These are phyloP conservation scores for Calycopis cecrops DNA, from an alignment of 1,140 invertebrate species.

Conservation along the genomic window DNA sequence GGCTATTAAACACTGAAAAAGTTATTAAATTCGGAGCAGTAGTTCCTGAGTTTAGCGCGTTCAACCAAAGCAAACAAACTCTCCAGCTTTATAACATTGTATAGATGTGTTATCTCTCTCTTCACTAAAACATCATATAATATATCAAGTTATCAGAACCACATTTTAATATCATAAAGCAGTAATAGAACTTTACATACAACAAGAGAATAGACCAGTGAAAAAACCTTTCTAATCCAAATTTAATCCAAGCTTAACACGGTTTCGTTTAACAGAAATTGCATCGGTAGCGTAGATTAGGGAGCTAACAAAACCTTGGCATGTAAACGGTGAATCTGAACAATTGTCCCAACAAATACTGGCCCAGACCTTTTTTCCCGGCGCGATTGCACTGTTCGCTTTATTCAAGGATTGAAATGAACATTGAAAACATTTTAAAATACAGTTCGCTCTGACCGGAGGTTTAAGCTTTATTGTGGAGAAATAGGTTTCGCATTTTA, in stretches of 20 bases:
- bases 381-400: conserved; percentile 24
- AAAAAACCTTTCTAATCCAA: neutral
- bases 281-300: conserved; percentile 19
- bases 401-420: conserved; percentile 21
- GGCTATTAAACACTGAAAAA: too few species aligned
- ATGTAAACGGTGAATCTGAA: conserved; percentile 26
- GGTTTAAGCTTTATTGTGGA: conserved; percentile 13
- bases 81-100: too few species aligned
- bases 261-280: conserved; percentile 3
- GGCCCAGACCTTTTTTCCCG: conserved; percentile 20
- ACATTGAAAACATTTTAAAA: conserved; percentile 27
- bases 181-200: too few species aligned
- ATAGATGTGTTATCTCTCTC: too few species aligned
- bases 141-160: too few species aligned
- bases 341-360: conserved; percentile 30
- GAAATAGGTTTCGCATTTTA: neutral
- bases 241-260: neutral
- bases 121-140: too few species aligned
- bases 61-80: too few species aligned
- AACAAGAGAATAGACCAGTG: too few species aligned
- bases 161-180: too few species aligned
- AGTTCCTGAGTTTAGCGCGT: too few species aligned
- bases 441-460: conserved; percentile 24
- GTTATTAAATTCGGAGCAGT: too few species aligned
- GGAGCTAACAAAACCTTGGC: conserved; percentile 23